These are phyloP conservation scores for Platorchestia sp. DNA, from an alignment of 1,140 invertebrate species.

Conservation along the genomic window DNA sequence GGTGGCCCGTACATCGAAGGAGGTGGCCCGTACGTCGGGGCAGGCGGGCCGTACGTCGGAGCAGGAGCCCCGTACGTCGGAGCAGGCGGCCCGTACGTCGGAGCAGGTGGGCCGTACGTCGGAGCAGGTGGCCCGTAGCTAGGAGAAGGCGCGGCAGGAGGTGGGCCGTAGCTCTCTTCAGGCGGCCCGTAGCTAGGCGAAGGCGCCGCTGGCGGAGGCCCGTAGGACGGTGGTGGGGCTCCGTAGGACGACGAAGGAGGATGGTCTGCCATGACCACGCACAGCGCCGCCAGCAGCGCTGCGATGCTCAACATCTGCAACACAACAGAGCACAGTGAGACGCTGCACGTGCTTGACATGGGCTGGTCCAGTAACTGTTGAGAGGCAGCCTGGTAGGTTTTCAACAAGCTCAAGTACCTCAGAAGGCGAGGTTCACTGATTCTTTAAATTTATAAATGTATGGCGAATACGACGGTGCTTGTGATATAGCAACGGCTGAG, in stretches of 20 bases:
- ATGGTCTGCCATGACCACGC: neutral
- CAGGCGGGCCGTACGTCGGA: neutral
- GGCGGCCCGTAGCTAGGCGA: neutral
- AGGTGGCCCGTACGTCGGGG: neutral
- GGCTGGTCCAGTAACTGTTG: too few species aligned
- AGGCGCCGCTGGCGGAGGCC: neutral
- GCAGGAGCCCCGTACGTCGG: neutral
- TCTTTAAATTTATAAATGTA: too few species aligned
- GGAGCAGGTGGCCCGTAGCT: neutral
- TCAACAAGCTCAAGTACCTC: too few species aligned
- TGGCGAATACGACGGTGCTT: too few species aligned
- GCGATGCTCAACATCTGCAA: conserved; percentile 39
- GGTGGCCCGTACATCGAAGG: neutral
- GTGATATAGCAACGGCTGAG: too few species aligned
- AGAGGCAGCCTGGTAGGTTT: neutral
- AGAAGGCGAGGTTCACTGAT: neutral
- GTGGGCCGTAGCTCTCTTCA: neutral
- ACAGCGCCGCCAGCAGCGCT: neutral
- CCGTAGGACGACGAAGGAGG: neutral
- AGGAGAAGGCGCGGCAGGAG: neutral
- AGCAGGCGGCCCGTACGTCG: neutral
- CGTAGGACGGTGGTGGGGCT: neutral
- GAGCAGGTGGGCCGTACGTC: neutral
- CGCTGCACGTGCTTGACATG: neutral
- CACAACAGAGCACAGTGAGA: neutral